Conservation (phyloP, 92 coral and sea anemone species). For the Epizoanthus fatuus region DNA sequence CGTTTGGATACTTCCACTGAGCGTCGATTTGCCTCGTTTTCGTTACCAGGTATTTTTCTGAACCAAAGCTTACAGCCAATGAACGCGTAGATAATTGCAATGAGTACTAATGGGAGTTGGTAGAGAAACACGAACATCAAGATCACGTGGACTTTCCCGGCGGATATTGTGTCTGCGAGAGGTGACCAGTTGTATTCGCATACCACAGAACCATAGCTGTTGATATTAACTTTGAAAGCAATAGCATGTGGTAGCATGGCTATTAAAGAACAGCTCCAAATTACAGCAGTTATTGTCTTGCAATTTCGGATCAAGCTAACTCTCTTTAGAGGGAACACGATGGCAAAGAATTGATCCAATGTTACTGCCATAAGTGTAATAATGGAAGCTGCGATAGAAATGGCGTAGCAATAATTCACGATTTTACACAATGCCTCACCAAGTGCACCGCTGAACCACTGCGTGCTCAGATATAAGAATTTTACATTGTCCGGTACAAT, state of each 20-base stretch:
- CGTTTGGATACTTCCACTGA: conserved; percentile 35
- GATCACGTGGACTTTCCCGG: conserved; percentile 44
- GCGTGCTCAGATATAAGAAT: conserved; percentile 21
- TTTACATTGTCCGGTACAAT: conserved; percentile 56
- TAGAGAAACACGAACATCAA: conserved; percentile 61
- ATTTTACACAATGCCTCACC: conserved; percentile 68
- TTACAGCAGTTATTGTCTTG: conserved; percentile 55
- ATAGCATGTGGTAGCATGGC: conserved; percentile 57
- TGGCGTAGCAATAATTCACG: conserved; percentile 34
- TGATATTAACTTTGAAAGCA: conserved; percentile 34
- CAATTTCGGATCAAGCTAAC: conserved; percentile 46
- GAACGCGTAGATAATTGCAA: conserved; percentile 61
- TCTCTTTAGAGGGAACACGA: conserved; percentile 67
- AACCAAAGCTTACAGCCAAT: conserved; percentile 71
- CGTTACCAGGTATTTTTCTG: conserved; percentile 57
- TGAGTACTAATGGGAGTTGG: conserved; percentile 64
- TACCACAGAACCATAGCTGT: not conserved
- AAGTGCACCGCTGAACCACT: conserved; percentile 68
- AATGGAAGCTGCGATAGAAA: conserved; percentile 80
- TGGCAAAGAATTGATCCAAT: conserved; percentile 75
- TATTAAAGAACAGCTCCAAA: conserved; percentile 62
- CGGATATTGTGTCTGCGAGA: conserved; percentile 5
- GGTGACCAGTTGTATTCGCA: conserved; percentile 11
- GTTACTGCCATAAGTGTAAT: conserved; percentile 60
- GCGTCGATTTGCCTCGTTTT: conserved; percentile 17